These are phyloP conservation scores for Sesamia nonagrioides DNA, from an alignment of 1,140 invertebrate genomes.

Conservation along the genomic window DNA sequence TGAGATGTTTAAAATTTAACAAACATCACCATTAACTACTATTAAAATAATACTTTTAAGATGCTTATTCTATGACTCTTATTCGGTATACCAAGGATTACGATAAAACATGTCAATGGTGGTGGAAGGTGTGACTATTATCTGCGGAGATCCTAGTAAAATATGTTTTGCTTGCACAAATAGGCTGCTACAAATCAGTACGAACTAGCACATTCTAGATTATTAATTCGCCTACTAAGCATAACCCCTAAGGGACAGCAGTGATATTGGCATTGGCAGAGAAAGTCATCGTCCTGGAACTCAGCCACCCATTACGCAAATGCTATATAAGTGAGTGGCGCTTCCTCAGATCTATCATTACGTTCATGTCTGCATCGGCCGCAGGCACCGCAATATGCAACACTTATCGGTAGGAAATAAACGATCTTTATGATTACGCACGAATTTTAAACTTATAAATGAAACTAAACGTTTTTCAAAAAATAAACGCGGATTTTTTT, in stretches of 20 bases:
- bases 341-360: constrained; percentile 78
- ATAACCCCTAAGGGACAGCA: background rate
- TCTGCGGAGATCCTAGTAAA: no score
- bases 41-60: no score
- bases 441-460: background rate
- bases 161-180: no score
- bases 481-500: background rate
- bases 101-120: no score
- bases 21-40: no score
- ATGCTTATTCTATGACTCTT: no score
- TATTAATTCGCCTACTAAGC: no score
- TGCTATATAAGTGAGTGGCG: constrained; percentile 82
- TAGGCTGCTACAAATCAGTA: background rate
- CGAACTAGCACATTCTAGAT: background rate
- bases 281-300: constrained; percentile 78
- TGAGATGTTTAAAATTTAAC: no score
- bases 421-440: background rate
- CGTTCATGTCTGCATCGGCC: constrained; percentile 73
- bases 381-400: constrained; percentile 79
- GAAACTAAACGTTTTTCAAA: background rate
- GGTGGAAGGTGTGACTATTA: no score
- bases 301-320: constrained; percentile 72
- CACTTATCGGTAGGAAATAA: constrained; percentile 79
- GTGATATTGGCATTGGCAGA: constrained; percentile 70
- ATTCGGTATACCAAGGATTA: no score